Evolutionary conservation across 2,888 invertebrate species (phyloP), one percentile per base, ranked within the genome.

Genomic region (Habrosyne pyritoides): DNA sequence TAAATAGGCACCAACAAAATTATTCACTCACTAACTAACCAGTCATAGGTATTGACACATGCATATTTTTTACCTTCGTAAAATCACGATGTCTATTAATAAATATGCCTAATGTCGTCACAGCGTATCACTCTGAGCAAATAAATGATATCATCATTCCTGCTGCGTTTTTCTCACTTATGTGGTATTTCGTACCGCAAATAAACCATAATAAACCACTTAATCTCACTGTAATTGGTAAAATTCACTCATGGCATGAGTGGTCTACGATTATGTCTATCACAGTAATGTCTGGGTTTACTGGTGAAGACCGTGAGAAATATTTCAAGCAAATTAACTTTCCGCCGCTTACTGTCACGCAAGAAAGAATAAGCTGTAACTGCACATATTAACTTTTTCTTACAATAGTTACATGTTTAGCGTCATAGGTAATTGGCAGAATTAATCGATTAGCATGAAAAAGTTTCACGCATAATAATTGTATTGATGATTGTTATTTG

Each of bases 291-390:
- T 60, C 65, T 75, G 71, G 72, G 74, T 71, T 73, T 73, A 69
- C 64, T 71, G 66, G 74, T 77, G 76, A 78, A 69, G 73, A 85
- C 81, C 89, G 90, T 91, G 91, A 86, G 91, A 91, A 90, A 84
- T 79, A 77, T 77, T 84, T 75, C 80, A 73, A 79, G 78, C 75
- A 78, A 84, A 83, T 84, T 80, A 84, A 85, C 84, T 89, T 84
- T 86, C 83, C 81, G 81, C 80, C 77, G 82, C 30, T 87, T 86
- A 86, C 74, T 78, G 82, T 81, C 87, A 87, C 82, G 88, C 87
- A 76, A 86, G 78, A 82, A 79, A 81, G 79, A 84, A 79, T 82
- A 76, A 73, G 76, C 77, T 74, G 64, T 71, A 72, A 75, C 66
- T 72, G 72, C 73, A 73, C 70, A 71, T 66, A 75, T 77, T 75